Evolutionary conservation across 2,888 invertebrate genomes (phyloP).

Genomic region (Eupithecia exiguata): DNA sequence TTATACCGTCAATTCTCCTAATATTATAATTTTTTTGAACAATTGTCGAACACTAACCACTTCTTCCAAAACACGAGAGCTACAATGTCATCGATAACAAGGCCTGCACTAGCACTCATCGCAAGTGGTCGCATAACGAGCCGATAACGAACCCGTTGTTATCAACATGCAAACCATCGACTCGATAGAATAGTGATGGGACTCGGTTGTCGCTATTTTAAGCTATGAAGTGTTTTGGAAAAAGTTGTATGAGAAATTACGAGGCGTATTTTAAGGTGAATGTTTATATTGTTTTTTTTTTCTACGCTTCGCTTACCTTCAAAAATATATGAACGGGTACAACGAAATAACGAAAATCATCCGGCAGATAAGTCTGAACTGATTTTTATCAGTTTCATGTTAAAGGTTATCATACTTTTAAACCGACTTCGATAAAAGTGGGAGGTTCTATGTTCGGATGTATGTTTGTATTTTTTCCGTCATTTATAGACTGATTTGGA

Average conservation of each 20-base stretch:
- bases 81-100: slow-evolving; percentile 25
- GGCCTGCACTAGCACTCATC: slow-evolving; percentile 60
- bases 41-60: background rate
- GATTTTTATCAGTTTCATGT: background rate
- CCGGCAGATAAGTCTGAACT: background rate
- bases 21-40: background rate
- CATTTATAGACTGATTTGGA: no score
- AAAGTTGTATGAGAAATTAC: background rate
- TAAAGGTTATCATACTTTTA: no score
- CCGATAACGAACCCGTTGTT: slow-evolving; percentile 79
- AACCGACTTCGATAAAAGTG: no score
- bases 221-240: slow-evolving; percentile 15
- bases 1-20: background rate
- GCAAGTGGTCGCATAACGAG: slow-evolving; percentile 76
- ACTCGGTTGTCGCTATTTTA: slow-evolving; percentile 5
- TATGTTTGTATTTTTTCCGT: no score
- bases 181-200: slow-evolving; percentile 35
- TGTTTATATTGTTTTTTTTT: background rate
- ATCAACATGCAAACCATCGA: slow-evolving; percentile 61
- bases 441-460: no score
- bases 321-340: background rate
- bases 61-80: background rate
- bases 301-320: background rate
- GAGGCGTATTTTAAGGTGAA: background rate
- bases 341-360: background rate